A percentile compares a stretch with the other conserved stretches of the same genome.
Conservation (phyloP, 1,140 invertebrate species). For the Bombus sibiricus region DNA sequence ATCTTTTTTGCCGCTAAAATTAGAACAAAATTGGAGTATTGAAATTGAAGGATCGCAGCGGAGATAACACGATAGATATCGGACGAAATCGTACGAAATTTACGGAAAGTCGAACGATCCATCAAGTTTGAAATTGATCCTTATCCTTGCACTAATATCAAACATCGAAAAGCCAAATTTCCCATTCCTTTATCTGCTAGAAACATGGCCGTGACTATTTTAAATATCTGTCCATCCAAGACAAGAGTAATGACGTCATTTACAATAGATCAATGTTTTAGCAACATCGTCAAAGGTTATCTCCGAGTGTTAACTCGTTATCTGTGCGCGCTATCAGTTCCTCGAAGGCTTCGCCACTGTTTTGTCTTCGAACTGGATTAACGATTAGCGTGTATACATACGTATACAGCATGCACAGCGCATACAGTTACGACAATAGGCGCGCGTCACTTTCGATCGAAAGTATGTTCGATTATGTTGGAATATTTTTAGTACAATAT, state of each 20-base stretch:
- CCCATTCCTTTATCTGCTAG: no score
- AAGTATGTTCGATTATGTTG: no score
- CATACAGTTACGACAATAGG: conserved; percentile 16
- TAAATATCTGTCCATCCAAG: neutral
- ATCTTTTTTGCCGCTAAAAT: no score
- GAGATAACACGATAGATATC: no score
- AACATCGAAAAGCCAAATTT: no score
- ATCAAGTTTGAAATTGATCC: no score
- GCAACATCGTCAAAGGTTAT: conserved; percentile 70
- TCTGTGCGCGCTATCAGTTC: conserved; percentile 60
- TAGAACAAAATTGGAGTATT: no score
- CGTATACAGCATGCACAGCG: neutral
- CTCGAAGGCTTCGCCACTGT: conserved; percentile 65
- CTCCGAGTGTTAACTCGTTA: conserved; percentile 37
- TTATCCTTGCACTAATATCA: no score
- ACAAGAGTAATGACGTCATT: neutral
- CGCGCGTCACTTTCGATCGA: no score
- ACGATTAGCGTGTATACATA: conserved; percentile 51
- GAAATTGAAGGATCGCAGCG: no score
- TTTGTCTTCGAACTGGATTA: conserved; percentile 69
- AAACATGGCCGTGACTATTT: neutral
- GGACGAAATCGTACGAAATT: no score
- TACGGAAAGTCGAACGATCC: no score
- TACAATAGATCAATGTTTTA: neutral
- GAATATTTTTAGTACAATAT: neutral